These are phyloP conservation scores for Rhizoglyphus robini DNA, from an alignment of 1,140 invertebrate genomes.

Conservation along the genomic window DNA sequence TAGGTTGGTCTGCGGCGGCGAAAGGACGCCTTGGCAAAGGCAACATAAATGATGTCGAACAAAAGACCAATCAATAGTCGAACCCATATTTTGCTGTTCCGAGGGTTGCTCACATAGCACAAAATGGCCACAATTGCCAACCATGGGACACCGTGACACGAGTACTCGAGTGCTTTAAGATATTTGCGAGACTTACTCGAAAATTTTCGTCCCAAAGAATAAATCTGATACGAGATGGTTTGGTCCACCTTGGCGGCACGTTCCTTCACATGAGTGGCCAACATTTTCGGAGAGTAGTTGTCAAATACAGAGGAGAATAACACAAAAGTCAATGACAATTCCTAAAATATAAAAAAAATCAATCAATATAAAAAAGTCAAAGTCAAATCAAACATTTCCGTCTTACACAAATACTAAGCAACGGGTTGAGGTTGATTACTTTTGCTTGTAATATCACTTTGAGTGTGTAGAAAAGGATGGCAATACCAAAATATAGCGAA, in stretches of 20 bases:
- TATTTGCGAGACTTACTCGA: background rate
- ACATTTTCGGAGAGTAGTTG: no score
- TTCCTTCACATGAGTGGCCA: background rate
- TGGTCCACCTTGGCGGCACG: background rate
- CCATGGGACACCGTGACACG: constrained; percentile 81
- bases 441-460: no score
- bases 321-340: no score
- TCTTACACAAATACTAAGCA: background rate
- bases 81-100: constrained; percentile 62
- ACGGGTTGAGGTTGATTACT: no score
- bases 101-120: constrained; percentile 48
- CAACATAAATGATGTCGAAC: constrained; percentile 68
- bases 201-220: background rate
- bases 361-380: background rate
- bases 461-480: no score
- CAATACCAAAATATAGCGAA: no score
- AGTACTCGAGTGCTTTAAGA: constrained; percentile 44
- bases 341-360: no score
- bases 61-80: constrained; percentile 69
- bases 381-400: background rate
- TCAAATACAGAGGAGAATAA: no score
- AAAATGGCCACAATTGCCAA: constrained; percentile 53
- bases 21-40: constrained; percentile 60
- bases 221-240: constrained; percentile 8
- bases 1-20: constrained; percentile 56